phyloP scores from a whole-genome alignment of 2,888 invertebrate species.

The Tubiluchus corallicola region DNA sequence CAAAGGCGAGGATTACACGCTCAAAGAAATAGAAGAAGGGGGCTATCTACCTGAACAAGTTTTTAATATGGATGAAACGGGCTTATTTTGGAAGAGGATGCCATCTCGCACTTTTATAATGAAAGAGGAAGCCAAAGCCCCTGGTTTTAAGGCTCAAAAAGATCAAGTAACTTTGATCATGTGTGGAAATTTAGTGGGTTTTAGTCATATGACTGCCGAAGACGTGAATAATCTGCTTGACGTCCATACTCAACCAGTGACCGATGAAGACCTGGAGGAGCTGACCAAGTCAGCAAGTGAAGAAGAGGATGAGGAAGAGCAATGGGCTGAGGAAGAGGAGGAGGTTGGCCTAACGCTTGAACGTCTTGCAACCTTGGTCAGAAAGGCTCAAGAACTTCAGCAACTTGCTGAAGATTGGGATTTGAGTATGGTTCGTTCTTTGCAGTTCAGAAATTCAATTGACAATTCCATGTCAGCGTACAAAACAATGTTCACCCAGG shows the following conservation, averaged over 20 bases:
- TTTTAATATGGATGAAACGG: conserved; percentile 15
- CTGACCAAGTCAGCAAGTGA: conserved; percentile 7
- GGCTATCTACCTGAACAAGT: conserved; percentile 12
- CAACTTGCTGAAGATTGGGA: conserved; percentile 8
- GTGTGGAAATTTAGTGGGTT: conserved; percentile 12
- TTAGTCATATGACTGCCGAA: conserved; percentile 8
- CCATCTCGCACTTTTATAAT: conserved; percentile 14
- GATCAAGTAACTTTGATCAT: conserved; percentile 12
- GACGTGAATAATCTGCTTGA: conserved; percentile 9
- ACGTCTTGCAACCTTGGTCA: not conserved
- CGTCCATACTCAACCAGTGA: not conserved
- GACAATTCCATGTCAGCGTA: conserved; percentile 8
- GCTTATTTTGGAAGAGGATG: conserved; percentile 15
- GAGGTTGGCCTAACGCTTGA: conserved; percentile 6
- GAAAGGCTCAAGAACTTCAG: conserved; percentile 4
- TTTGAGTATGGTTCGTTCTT: conserved; percentile 8
- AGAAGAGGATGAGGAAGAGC: conserved; percentile 7
- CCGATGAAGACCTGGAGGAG: conserved; percentile 10
- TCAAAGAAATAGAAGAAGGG: no score
- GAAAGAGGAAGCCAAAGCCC: conserved; percentile 9
- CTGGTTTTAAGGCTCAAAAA: conserved; percentile 12
- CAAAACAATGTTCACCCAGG: conserved; percentile 8
- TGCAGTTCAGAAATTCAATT: conserved; percentile 10
- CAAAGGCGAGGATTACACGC: no score
- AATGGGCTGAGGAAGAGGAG: no score